Percentiles rank a stretch among this genome's conserved stretches.
Evolutionary conservation across 2,113 vertebrate species (phyloP).

Genomic region (Neodontobutis hainanensis): DNA sequence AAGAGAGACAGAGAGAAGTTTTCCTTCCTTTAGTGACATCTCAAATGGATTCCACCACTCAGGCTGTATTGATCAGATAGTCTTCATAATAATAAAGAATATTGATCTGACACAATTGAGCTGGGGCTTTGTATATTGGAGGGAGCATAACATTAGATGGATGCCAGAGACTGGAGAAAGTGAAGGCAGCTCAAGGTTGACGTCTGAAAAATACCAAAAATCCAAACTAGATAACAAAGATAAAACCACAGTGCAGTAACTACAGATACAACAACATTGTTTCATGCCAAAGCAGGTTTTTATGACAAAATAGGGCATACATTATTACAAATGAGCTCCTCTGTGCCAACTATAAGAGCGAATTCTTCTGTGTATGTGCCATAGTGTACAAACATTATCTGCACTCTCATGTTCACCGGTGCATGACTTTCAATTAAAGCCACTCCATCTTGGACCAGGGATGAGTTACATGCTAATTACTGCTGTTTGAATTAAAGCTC

Average conservation of each 20-base stretch:
- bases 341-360: neutral
- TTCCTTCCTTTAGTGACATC: slow-evolving; percentile 9
- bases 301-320: neutral
- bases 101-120: slow-evolving; percentile 25
- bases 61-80: slow-evolving; percentile 8
- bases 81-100: slow-evolving; percentile 24
- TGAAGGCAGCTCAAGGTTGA: slow-evolving; percentile 16
- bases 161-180: neutral
- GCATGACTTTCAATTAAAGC: slow-evolving; percentile 23
- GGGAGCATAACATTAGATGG: neutral
- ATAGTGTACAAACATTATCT: neutral
- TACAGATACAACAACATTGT: neutral
- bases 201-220: neutral
- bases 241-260: neutral
- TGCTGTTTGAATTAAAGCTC: slow-evolving; percentile 31
- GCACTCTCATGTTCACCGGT: slow-evolving; percentile 11
- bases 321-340: neutral
- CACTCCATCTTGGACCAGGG: slow-evolving; percentile 11
- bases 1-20: slow-evolving; percentile 2
- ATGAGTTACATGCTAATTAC: slow-evolving; percentile 37
- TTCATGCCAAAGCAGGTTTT: neutral
- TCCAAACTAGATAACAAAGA: neutral
- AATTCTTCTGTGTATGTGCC: neutral
- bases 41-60: neutral
- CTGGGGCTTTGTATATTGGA: slow-evolving; percentile 1